Conservation (phyloP, 2,888 invertebrate species). For the Drosophila putrida region DNA sequence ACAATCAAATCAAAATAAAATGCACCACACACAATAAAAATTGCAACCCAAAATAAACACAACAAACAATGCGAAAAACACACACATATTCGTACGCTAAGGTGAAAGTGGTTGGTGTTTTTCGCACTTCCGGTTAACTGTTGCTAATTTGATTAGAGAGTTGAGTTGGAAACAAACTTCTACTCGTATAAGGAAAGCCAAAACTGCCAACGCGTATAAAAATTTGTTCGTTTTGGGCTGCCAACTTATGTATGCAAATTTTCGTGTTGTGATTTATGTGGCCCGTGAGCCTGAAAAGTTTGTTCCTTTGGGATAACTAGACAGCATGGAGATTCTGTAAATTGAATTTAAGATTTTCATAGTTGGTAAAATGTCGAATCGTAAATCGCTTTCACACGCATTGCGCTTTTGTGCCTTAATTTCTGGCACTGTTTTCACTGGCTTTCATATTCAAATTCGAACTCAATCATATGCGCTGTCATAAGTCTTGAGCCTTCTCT, state of each 20-base stretch:
- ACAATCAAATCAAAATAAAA: constrained; percentile 79
- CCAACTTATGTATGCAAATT: constrained; percentile 73
- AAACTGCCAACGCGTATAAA: constrained; percentile 30
- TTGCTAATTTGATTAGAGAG: constrained; percentile 84
- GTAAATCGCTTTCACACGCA: constrained; percentile 64
- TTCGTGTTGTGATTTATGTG: constrained; percentile 60
- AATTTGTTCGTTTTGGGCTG: constrained; percentile 52
- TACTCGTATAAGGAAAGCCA: constrained; percentile 2
- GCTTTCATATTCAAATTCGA: constrained; percentile 58
- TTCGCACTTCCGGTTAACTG: constrained; percentile 80
- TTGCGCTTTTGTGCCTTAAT: constrained; percentile 60
- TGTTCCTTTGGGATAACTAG: constrained; percentile 56
- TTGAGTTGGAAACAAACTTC: constrained; percentile 32
- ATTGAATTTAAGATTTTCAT: constrained; percentile 52
- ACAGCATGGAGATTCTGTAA: constrained; percentile 27
- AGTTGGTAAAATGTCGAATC: constrained; percentile 1
- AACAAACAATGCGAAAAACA: constrained; percentile 48
- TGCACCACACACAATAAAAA: constrained; percentile 59
- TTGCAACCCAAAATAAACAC: constrained; percentile 47
- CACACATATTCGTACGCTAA: constrained; percentile 1
- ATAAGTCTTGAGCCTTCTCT: constrained; percentile 47
- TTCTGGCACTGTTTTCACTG: constrained; percentile 26
- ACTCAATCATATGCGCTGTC: constrained; percentile 72
- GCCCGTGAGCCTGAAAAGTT: constrained; percentile 33
- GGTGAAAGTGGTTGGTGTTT: constrained; percentile 61